These are phyloP conservation scores for Leptinotarsa undecemlineata DNA, from an alignment of 1,140 invertebrate genomes.

Conservation along the genomic window DNA sequence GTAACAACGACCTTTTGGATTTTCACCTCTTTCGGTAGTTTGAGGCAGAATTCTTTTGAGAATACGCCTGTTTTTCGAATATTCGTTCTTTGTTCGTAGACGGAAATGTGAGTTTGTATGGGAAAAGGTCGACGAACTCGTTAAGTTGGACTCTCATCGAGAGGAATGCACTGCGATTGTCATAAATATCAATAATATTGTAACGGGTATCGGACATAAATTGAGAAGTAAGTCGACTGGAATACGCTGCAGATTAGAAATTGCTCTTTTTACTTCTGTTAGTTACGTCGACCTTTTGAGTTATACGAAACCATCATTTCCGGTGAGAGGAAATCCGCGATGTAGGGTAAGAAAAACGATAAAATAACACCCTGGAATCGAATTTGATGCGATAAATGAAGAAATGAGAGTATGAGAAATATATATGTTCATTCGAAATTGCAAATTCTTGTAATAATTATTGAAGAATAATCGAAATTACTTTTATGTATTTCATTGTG, in stretches of 20 bases:
- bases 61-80: neutral
- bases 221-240: conserved; percentile 5
- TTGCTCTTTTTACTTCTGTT: neutral
- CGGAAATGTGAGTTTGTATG: neutral
- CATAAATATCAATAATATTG: conserved; percentile 6
- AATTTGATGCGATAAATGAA: too few relatives aligned
- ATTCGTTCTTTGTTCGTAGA: neutral
- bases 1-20: conserved; percentile 15
- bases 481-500: too few relatives aligned
- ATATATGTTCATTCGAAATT: too few relatives aligned
- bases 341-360: neutral
- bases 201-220: conserved; percentile 2
- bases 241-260: conserved; percentile 2
- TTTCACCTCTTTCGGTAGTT: conserved; percentile 8
- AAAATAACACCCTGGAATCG: too few relatives aligned
- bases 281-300: neutral
- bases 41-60: neutral
- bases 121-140: neutral
- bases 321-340: neutral
- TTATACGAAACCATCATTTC: neutral
- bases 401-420: too few relatives aligned
- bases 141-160: neutral
- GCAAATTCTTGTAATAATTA: too few relatives aligned
- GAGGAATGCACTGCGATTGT: neutral
- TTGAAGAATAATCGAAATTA: too few relatives aligned